Evolutionary conservation across 2,888 invertebrate species (phyloP), one percentile per base, ranked within the genome.

Genomic region (Catocala fraxini): DNA sequence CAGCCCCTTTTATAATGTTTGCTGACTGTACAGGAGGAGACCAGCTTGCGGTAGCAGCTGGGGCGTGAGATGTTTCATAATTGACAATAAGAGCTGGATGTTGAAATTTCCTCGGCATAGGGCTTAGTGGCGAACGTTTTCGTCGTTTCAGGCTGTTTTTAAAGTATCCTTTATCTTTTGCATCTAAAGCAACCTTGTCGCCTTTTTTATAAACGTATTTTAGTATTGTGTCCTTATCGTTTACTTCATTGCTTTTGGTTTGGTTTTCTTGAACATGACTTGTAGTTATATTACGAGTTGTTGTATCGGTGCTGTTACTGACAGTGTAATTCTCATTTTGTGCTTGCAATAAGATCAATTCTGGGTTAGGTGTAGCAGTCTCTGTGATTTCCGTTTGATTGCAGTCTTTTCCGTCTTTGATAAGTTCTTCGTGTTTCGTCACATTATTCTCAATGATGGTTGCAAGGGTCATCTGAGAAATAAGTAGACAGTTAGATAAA

Each of bases 401-500:
- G 65, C 62, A 65, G 41, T 63, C 58, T 35, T 57, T 63, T 56
- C 51, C 45, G 39, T 56, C 57, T 47, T 60, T 63, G 5, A 46
- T 60, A 25, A 59, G 13, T 54, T 55, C 56, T 48, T 71, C 65
- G 6, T 55, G 39, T 48, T 58, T 71, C 7, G 66, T 71, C 34
- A 51, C 57, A 60, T 75, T 77, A 52, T 81, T 77, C 65, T 77
- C 73, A 57, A 68, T 41, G 39, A 80, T 70, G 51, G 79, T 73
- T 42, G 91, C 92, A 48, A 87, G 80, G 54, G 91, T 91, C 70
- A 91, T 86, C 91, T 91, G 91, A 68, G 71, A 71, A 80, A 72
- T 58, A 69, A 60, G 39, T 56, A 25, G 9, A 25, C 11, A n/a
- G 10, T 48, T 34, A 34, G 35, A 7, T 7, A 1, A 39, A 39